Percentiles rank a stretch among this genome's conserved stretches.
These are phyloP conservation scores for Hyperopisus bebe DNA, from an alignment of 2,113 vertebrate species.

Conservation along the genomic window DNA sequence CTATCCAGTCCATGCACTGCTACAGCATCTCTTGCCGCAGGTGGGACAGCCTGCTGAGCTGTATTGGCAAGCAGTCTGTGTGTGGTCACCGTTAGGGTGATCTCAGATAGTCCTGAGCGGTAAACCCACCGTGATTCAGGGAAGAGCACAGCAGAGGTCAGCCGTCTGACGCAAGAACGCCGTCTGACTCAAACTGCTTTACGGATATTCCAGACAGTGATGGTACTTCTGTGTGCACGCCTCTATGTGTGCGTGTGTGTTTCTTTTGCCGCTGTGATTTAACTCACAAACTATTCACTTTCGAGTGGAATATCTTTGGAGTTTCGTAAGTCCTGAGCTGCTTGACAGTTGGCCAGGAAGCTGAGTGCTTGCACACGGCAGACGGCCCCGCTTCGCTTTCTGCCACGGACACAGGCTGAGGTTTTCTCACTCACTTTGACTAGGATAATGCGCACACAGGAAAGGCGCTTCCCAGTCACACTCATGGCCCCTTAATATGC, in stretches of 20 bases:
- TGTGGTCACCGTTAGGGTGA: neutral
- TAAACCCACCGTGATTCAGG: neutral
- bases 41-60: neutral
- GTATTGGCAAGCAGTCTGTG: too few relatives aligned
- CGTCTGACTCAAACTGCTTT: conserved; percentile 26
- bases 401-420: neutral
- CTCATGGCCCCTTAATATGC: neutral
- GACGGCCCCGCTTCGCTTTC: neutral
- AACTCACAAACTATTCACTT: conserved; percentile 37
- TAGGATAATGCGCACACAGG: neutral
- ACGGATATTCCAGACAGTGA: neutral
- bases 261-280: conserved; percentile 38
- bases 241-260: neutral
- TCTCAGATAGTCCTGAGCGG: neutral
- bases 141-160: conserved; percentile 18
- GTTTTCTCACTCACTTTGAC: conserved; percentile 4
- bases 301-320: conserved; percentile 35
- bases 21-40: neutral
- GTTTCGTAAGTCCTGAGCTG: conserved; percentile 33
- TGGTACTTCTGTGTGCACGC: neutral
- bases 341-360: conserved; percentile 13
- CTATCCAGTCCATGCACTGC: neutral
- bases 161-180: conserved; percentile 26
- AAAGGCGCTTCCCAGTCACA: neutral
- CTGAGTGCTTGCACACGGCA: conserved; percentile 19